Base-by-base conservation (phyloP, 2,888 invertebrate species). In the Acleris literana region DNA sequence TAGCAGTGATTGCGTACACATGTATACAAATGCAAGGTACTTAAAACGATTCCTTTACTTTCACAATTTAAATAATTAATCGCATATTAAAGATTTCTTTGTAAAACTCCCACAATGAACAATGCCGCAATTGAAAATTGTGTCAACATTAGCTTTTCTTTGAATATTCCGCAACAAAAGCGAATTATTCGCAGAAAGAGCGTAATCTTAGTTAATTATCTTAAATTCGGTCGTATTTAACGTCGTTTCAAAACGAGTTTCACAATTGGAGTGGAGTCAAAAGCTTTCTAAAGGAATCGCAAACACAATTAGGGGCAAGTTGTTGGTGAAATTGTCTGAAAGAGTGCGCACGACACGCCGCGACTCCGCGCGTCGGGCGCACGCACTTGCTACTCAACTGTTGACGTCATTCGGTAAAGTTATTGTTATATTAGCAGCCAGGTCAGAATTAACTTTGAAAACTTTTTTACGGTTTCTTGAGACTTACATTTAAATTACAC, bases 151-250 rank as follows among this genome's bases (percentile, higher is more conserved):
- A 72, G 71, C 69, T 74, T 74, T 75, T 73, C 76, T 76, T 74
- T 74, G 76, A 79, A 80, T 78, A 77, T 80, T 81, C 73, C 78
- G 84, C 77, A 83, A 88, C 84, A 86, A 89, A 86, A 83, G 80
- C 82, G 77, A 82, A 83, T 87, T 82, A 85, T 83, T 81, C 79
- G 76, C 80, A 79, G 81, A 87, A 85, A 84, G 82, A 82, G 80
- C 83, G 82, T 90, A 88, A 91, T 91, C 88, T 88, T 79, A 88
- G 86, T 88, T 91, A 90, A 91, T 90, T 90, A 90, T 90, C 88
- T 87, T 81, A 82, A 86, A 87, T 88, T 88, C 84, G 85, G 84
- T 85, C 85, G 87, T 85, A 88, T 87, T 90, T 88, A 87, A 87
- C 79, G 83, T 90, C 86, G 86, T 86, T 87, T 82, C 81, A 82